phyloP scores from a whole-genome alignment of 2,113 vertebrate genomes.

The Trematomus loennbergii region DNA sequence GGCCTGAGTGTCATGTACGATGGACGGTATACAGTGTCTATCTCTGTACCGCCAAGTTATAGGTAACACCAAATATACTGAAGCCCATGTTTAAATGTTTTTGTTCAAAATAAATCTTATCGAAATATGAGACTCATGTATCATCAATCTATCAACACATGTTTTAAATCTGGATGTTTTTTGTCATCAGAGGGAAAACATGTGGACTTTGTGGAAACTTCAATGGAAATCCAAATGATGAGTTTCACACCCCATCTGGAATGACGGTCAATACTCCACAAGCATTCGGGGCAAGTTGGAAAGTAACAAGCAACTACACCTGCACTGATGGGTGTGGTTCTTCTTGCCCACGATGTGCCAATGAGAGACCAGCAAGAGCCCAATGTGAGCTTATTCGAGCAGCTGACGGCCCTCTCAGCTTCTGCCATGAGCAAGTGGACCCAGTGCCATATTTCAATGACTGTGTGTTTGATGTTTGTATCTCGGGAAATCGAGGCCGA shows the following conservation, averaged over 20 bases:
- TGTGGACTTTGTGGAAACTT: no score
- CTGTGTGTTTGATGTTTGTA: slow-evolving; percentile 76
- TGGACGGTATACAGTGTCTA: slow-evolving; percentile 53
- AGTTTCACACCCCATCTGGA: no score
- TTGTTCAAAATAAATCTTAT: no score
- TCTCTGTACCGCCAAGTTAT: slow-evolving; percentile 65
- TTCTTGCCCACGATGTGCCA: slow-evolving; percentile 51
- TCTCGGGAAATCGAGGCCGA: slow-evolving; percentile 37
- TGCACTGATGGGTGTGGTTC: slow-evolving; percentile 53
- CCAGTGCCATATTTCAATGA: slow-evolving; percentile 62
- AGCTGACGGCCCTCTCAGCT: slow-evolving; percentile 60
- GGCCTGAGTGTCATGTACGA: no score
- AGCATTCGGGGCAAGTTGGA: slow-evolving; percentile 67
- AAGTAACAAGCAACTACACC: slow-evolving; percentile 41
- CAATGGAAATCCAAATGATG: no score
- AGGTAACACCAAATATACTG: slow-evolving; percentile 21
- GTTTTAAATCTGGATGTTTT: no score
- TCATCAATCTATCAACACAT: no score
- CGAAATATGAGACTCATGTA: no score
- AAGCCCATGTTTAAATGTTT: not conserved
- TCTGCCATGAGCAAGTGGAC: slow-evolving; percentile 64
- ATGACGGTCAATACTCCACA: not conserved
- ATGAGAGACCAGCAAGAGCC: slow-evolving; percentile 31
- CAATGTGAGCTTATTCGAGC: slow-evolving; percentile 69
- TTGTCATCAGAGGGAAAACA: no score